A percentile compares a stretch with the other conserved stretches of the same genome.
Evolutionary conservation across 2,113 vertebrate genomes (phyloP).

Genomic region (Diadophis punctatus): DNA sequence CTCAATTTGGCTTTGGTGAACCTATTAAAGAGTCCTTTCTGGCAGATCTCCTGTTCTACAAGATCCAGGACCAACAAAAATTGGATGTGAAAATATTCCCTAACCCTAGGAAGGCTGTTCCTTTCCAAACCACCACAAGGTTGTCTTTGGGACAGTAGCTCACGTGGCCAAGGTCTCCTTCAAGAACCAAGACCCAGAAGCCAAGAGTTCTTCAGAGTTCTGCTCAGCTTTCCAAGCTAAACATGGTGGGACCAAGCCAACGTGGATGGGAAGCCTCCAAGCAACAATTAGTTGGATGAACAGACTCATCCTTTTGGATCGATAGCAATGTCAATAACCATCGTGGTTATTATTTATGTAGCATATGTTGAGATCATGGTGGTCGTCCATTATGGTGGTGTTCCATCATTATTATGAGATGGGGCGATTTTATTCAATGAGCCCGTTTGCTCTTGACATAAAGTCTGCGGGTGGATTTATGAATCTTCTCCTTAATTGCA

Average conservation of each 20-base stretch:
- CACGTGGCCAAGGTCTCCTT: constrained; percentile 37
- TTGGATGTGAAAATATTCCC: constrained; percentile 27
- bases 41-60: constrained; percentile 19
- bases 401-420: neutral
- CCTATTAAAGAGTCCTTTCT: constrained; percentile 40
- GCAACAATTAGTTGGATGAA: neutral
- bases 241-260: neutral
- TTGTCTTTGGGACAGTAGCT: constrained; percentile 42
- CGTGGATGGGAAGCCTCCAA: constrained; percentile 8
- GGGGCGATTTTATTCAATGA: neutral
- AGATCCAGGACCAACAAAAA: constrained; percentile 50
- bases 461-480: neutral
- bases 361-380: neutral
- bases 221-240: constrained; percentile 19
- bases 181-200: constrained; percentile 24
- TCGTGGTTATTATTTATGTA: neutral
- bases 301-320: neutral
- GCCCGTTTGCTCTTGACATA: neutral
- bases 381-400: neutral
- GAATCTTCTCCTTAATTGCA: neutral
- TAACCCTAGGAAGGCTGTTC: constrained; percentile 46
- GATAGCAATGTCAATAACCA: neutral
- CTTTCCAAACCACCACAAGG: constrained; percentile 33
- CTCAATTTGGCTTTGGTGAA: constrained; percentile 15
- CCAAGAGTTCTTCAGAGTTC: neutral